A percentile compares a stretch with the other conserved stretches of the same genome.
Conservation (phyloP, 2,888 invertebrate species). For the Tetragonisca angustula region DNA sequence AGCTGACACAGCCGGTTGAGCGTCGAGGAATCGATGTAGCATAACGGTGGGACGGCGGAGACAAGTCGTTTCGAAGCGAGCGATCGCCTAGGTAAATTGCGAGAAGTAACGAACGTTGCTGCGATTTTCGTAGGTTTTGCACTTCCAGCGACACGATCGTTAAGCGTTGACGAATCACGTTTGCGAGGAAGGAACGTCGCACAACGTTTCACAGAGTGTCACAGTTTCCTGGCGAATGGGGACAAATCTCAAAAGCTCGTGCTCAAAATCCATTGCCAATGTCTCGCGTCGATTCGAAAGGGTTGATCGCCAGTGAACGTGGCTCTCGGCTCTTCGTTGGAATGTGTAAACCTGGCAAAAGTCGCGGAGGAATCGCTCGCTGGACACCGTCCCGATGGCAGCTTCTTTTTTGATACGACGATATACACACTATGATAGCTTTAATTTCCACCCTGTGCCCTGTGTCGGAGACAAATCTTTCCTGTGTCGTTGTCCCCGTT, state of each 20-base stretch:
- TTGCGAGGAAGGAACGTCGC: too few relatives aligned
- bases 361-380: background rate
- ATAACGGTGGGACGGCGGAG: conserved; percentile 23
- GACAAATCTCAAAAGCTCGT: too few relatives aligned
- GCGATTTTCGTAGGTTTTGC: too few relatives aligned
- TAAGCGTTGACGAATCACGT: too few relatives aligned
- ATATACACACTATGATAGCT: background rate
- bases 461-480: background rate
- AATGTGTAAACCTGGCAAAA: too few relatives aligned
- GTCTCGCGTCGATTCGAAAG: too few relatives aligned
- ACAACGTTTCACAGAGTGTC: too few relatives aligned
- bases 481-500: conserved; percentile 8
- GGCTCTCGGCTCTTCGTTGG: too few relatives aligned
- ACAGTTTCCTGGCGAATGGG: too few relatives aligned
- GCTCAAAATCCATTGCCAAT: too few relatives aligned
- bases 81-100: conserved; percentile 3
- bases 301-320: too few relatives aligned
- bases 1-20: conserved; percentile 25
- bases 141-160: too few relatives aligned
- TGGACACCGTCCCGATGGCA: conserved; percentile 3
- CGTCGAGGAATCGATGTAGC: conserved; percentile 17
- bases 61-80: conserved; percentile 6
- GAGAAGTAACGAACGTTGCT: background rate
- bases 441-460: conserved; percentile 19
- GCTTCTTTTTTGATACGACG: conserved; percentile 41